phyloP scores from a whole-genome alignment of 2,888 invertebrate species.

The Melieria picta region DNA sequence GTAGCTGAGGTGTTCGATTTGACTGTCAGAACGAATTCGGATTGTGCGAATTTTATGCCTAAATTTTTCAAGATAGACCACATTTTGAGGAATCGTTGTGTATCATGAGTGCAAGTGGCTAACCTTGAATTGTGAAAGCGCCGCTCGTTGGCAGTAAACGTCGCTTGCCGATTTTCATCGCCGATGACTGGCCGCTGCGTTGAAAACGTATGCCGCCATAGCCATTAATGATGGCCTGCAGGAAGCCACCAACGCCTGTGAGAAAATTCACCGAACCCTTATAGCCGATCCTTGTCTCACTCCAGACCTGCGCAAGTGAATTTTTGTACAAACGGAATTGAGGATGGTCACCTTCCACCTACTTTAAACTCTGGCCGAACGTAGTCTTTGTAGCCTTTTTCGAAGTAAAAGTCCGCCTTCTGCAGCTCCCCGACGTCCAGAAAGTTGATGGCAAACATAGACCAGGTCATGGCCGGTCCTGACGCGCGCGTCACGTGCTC shows the following conservation, averaged over 20 bases:
- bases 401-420: slow-evolving; percentile 68
- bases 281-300: slow-evolving; percentile 68
- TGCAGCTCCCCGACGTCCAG: slow-evolving; percentile 64
- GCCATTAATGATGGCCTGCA: slow-evolving; percentile 71
- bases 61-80: neutral
- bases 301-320: slow-evolving; percentile 68
- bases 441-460: slow-evolving; percentile 72
- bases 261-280: slow-evolving; percentile 71
- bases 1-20: slow-evolving; percentile 17
- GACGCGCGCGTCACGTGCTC: slow-evolving; percentile 68
- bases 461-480: slow-evolving; percentile 75
- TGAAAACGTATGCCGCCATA: slow-evolving; percentile 70
- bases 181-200: slow-evolving; percentile 29
- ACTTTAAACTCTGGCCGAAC: slow-evolving; percentile 72
- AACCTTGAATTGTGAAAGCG: slow-evolving; percentile 42
- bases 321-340: neutral
- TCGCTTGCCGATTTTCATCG: slow-evolving; percentile 38
- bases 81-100: neutral
- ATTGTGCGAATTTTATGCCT: slow-evolving; percentile 54
- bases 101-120: neutral
- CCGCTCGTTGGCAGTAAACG: slow-evolving; percentile 32
- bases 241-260: slow-evolving; percentile 72
- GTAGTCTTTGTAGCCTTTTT: slow-evolving; percentile 68
- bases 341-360: slow-evolving; percentile 7
- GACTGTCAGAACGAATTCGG: slow-evolving; percentile 47